phyloP scores from a whole-genome alignment of 2,797 vertebrate species.

The Oreonectes daqikongensis region DNA sequence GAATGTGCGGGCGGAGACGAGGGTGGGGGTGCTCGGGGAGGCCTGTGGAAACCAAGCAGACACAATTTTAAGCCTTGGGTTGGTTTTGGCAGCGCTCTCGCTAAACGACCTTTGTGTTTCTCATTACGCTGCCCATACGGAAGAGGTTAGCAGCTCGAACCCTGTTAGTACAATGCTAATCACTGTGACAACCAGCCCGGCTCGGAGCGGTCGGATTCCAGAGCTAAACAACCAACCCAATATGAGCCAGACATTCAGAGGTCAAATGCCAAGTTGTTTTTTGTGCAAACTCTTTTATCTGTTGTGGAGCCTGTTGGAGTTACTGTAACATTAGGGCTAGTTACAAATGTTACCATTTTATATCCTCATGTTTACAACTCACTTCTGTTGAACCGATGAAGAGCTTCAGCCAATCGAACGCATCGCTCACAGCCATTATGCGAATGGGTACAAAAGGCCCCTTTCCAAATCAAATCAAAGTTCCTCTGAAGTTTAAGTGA shows the following conservation, averaged over 20 bases:
- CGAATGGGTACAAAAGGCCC: constrained; percentile 52
- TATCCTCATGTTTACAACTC: background rate
- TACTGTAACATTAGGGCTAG: background rate
- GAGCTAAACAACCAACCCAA: constrained; percentile 15
- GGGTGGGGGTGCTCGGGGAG: constrained; percentile 25
- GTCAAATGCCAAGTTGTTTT: background rate
- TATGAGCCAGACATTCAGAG: constrained; percentile 25
- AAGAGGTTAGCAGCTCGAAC: constrained; percentile 66
- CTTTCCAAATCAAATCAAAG: constrained; percentile 61
- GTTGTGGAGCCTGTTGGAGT: too few species aligned
- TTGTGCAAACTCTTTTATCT: constrained; percentile 3
- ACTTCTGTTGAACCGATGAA: background rate
- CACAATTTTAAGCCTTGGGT: constrained; percentile 63
- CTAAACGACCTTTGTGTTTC: constrained; percentile 69
- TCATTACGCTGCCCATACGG: constrained; percentile 66
- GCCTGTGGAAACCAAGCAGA: constrained; percentile 62
- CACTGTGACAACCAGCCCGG: constrained; percentile 49
- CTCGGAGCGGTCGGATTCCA: constrained; percentile 7
- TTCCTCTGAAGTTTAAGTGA: constrained; percentile 61
- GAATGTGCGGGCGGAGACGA: constrained; percentile 45
- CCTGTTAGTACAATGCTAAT: constrained; percentile 66
- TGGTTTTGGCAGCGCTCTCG: constrained; percentile 63
- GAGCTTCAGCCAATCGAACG: background rate
- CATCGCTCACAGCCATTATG: background rate
- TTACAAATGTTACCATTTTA: background rate